Conservation (phyloP, 2,113 vertebrate genomes). For the Hypocryptadius cinnamomeus region DNA sequence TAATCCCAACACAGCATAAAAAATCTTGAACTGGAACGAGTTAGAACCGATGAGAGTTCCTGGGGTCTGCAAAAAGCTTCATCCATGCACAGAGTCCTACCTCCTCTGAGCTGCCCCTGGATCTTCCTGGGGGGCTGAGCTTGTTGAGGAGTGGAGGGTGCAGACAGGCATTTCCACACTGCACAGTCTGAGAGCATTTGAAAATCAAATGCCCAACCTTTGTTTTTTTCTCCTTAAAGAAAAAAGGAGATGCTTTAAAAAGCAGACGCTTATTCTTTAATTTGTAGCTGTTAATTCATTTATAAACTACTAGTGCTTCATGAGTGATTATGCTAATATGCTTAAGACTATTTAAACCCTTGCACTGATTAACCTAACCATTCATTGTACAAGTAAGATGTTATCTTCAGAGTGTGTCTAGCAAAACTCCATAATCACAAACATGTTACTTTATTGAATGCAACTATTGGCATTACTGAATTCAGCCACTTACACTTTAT, state of each 20-base stretch:
- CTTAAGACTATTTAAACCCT: slow-evolving; percentile 39
- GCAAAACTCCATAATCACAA: slow-evolving; percentile 50
- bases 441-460: slow-evolving; percentile 15
- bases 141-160: background rate
- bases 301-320: slow-evolving; percentile 32
- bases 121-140: background rate
- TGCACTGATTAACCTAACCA: slow-evolving; percentile 13
- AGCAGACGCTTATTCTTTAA: slow-evolving; percentile 12
- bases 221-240: background rate
- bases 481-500: background rate
- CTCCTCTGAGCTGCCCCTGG: background rate
- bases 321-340: slow-evolving; percentile 37
- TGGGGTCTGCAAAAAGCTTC: background rate
- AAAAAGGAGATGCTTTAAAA: slow-evolving; percentile 12
- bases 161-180: background rate
- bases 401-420: slow-evolving; percentile 53
- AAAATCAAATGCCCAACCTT: background rate
- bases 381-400: slow-evolving; percentile 51
- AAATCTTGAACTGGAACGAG: background rate
- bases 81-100: background rate
- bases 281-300: slow-evolving; percentile 41
- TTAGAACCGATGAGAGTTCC: background rate
- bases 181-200: background rate
- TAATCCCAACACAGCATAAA: background rate
- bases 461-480: slow-evolving; percentile 21